Evolutionary conservation across 1,140 invertebrate species (phyloP), one percentile per base, ranked within the genome.

Genomic region (Zaprionus gabonicus): DNA sequence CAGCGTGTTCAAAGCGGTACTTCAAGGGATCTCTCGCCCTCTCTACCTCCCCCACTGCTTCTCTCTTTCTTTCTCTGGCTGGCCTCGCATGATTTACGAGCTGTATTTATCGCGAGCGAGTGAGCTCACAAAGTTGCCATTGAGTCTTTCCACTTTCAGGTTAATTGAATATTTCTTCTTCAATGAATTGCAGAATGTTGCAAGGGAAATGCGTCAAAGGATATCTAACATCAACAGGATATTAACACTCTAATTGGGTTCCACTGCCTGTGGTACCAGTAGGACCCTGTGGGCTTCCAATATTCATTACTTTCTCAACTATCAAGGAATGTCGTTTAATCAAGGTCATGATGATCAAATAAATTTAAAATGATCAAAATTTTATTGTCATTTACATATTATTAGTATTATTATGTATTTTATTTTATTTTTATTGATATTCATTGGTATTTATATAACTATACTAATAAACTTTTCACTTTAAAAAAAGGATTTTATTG

Each of bases 1-100:
- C 65, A 86, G 75, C 66, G 81, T 78, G 78, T 60, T 44, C 63
- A 74, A 73, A 86, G 84, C 83, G 84, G 83, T 73, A 88, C 83
- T 87, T 86, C 84, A 86, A 86, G 83, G 83, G 77, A 80, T 53
- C 60, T 49, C 46, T 60, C 68, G 4, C 17, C 0, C 31, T 3
- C 31, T 34, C 31, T 34, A 34, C 31, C 31, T 34, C 31, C 9
- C 9, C 3, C 31, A 34, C 31, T 34, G 63, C 41, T 25, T 13
- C 15, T 28, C 10, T 55, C 46, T 34, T 31, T 13, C 46, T 15
- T 34, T 31, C 38, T 17, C 41, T 3, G 12, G 20, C 56, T 27
- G 20, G 46, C 44, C 49, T 58, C 13, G 9, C 65, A 87, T 83
- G 76, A 87, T 87, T 88, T 87, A 87, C 70, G 83, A 83, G 71